phyloP scores from a whole-genome alignment of 2,113 vertebrate genomes.

The Uropsilus gracilis region DNA sequence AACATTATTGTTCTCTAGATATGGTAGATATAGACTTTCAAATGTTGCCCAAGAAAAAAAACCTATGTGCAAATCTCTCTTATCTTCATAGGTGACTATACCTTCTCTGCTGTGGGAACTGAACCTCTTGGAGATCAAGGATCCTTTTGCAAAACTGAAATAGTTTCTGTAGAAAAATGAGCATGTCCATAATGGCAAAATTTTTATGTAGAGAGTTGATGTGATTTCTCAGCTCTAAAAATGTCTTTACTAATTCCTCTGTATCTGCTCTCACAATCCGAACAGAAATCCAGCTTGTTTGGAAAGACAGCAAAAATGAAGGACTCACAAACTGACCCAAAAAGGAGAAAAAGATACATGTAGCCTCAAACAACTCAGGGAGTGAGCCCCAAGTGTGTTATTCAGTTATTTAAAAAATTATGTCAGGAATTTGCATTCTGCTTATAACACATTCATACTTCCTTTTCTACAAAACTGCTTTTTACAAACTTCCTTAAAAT shows the following conservation, averaged over 20 bases:
- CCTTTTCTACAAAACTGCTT: not conserved
- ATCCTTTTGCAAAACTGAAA: not conserved
- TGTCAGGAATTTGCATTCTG: not conserved
- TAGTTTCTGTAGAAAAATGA: not conserved
- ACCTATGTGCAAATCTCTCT: not conserved
- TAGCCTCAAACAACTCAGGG: not conserved
- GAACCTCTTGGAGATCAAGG: not conserved
- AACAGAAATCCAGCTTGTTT: not conserved
- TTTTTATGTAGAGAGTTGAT: not conserved
- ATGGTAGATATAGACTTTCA: not conserved
- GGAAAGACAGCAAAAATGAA: not conserved
- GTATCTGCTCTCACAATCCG: not conserved
- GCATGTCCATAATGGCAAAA: not conserved
- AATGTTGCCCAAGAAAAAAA: not conserved
- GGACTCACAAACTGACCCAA: not conserved
- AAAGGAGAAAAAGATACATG: not conserved
- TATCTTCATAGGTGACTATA: not conserved
- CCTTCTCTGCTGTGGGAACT: not conserved
- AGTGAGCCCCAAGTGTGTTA: not conserved
- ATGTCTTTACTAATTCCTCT: conserved; percentile 1
- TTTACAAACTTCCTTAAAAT: not conserved
- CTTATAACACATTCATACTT: not conserved
- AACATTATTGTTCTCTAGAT: not conserved
- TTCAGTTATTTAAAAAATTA: not conserved
- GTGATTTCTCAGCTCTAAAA: not conserved